A percentile compares a stretch with the other conserved stretches of the same genome.
Conservation (phyloP, 2,113 vertebrate genomes). For the Lathamus discolor region DNA sequence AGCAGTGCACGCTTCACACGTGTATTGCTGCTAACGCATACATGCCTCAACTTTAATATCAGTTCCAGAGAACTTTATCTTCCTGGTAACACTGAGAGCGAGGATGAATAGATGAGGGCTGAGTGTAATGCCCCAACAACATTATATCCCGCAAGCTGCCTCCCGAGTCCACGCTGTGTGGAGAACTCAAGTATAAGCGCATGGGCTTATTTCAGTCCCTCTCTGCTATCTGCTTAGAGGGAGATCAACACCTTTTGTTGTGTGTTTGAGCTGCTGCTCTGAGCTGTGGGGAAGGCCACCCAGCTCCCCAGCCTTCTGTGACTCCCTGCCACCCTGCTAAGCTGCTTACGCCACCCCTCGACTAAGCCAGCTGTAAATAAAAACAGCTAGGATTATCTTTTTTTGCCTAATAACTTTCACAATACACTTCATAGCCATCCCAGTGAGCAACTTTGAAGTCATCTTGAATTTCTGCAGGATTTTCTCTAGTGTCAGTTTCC, state of each 20-base stretch:
- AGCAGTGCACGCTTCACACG: background rate
- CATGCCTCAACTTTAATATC: background rate
- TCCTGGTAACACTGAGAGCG: background rate
- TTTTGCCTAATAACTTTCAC: background rate
- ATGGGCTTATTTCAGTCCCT: background rate
- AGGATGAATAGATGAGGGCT: background rate
- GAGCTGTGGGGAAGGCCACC: background rate
- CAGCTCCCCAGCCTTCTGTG: background rate
- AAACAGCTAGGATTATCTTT: conserved; percentile 2
- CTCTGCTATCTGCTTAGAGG: background rate
- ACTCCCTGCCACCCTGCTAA: background rate
- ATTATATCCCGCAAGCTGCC: background rate
- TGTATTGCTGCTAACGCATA: fast-evolving
- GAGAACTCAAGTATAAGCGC: background rate
- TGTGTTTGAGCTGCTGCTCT: background rate
- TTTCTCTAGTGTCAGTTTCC: conserved; percentile 7
- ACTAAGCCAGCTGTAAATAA: conserved; percentile 48
- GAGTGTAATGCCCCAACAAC: background rate
- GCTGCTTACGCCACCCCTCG: background rate
- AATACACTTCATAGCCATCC: background rate
- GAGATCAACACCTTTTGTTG: conserved; percentile 8
- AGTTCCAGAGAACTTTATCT: background rate
- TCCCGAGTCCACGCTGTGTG: fast-evolving
- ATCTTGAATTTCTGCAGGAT: conserved; percentile 14
- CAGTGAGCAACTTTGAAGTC: conserved; percentile 32